A percentile compares a stretch with the other conserved stretches of the same genome.
phyloP scores from a whole-genome alignment of 2,888 invertebrate species.

The Galeruca laticollis region DNA sequence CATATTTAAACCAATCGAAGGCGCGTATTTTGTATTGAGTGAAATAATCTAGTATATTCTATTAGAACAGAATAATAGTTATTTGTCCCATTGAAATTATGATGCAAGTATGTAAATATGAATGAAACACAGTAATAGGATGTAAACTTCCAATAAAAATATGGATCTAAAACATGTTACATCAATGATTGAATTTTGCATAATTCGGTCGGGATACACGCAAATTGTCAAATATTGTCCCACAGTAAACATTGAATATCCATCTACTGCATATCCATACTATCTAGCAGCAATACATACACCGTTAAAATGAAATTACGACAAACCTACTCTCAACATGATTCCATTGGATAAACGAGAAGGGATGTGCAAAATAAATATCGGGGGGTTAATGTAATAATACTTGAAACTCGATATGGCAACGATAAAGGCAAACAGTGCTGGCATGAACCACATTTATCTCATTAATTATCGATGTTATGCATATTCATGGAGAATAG shows the following conservation, averaged over 20 bases:
- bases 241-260: conserved; percentile 4
- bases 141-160: background rate
- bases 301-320: conserved; percentile 37
- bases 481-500: background rate
- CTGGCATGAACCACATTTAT: background rate
- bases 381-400: conserved; percentile 43
- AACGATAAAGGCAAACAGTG: conserved; percentile 32
- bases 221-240: conserved; percentile 5
- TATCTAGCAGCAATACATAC: background rate
- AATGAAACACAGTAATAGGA: too few relatives aligned
- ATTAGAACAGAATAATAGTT: too few relatives aligned
- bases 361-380: conserved; percentile 41
- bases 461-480: background rate
- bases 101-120: too few relatives aligned
- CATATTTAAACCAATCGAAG: too few relatives aligned
- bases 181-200: background rate
- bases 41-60: too few relatives aligned
- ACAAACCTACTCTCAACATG: conserved; percentile 37
- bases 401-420: conserved; percentile 44
- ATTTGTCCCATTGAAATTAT: too few relatives aligned
- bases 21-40: too few relatives aligned
- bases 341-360: conserved; percentile 41
- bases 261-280: conserved; percentile 2
- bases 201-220: background rate
- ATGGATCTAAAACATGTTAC: background rate